Evolutionary conservation across 2,113 vertebrate species (phyloP).

Genomic region (Ptilonorhynchus violaceus): DNA sequence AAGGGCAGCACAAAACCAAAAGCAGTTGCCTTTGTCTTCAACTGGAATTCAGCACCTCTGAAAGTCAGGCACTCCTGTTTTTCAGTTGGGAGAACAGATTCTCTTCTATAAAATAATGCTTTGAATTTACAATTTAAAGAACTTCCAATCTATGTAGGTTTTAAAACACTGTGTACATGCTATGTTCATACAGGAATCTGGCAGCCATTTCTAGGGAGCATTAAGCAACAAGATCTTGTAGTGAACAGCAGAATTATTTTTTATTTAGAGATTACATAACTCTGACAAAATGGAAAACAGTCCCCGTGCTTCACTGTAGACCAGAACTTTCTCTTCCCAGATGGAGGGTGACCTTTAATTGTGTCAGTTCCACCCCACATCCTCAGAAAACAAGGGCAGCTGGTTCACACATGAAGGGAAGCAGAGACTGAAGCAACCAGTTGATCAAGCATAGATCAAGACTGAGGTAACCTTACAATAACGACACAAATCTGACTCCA

Average conservation of each 20-base stretch:
- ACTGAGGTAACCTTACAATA: not conserved
- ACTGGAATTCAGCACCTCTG: constrained; percentile 4
- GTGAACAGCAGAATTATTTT: constrained; percentile 51
- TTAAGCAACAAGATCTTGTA: constrained; percentile 50
- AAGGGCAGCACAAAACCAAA: not conserved
- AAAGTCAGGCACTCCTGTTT: not conserved
- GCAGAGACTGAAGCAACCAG: not conserved
- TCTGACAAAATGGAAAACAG: constrained; percentile 58
- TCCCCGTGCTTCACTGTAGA: not conserved
- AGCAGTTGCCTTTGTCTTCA: not conserved
- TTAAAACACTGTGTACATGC: not conserved
- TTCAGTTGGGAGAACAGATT: constrained; percentile 5
- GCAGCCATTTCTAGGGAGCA: constrained; percentile 41
- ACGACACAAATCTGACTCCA: not conserved
- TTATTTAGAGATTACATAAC: constrained; percentile 66
- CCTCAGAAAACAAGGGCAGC: constrained; percentile 50
- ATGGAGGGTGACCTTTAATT: constrained; percentile 63
- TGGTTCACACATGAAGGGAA: constrained; percentile 59
- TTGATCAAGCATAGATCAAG: not conserved
- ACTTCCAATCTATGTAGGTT: not conserved
- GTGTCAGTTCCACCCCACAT: constrained; percentile 62
- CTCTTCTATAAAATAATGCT: not conserved
- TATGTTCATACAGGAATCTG: not conserved
- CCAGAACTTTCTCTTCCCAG: constrained; percentile 62
- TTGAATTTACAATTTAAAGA: constrained; percentile 21